A percentile compares a stretch with the other conserved stretches of the same genome.
Conservation (phyloP, 2,797 vertebrate species). For the Hoplostethus mediterraneus region DNA sequence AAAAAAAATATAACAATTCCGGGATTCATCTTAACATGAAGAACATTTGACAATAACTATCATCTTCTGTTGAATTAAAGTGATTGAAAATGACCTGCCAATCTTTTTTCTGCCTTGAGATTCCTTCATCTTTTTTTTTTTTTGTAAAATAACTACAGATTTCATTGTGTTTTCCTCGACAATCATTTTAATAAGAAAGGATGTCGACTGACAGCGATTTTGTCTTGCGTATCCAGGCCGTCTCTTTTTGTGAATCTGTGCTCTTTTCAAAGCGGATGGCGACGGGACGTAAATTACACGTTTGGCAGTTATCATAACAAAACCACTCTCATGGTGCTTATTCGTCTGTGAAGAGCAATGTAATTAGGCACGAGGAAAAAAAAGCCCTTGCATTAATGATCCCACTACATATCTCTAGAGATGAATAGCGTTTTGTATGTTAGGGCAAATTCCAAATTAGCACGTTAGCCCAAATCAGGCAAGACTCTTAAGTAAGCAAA, state of each 20-base stretch:
- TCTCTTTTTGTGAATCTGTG: conserved; percentile 52
- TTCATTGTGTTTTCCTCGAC: conserved; percentile 58
- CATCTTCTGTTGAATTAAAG: conserved; percentile 61
- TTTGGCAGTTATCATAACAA: conserved; percentile 66
- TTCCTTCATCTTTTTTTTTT: conserved; percentile 17
- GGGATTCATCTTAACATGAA: conserved; percentile 44
- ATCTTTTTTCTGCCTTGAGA: conserved; percentile 24
- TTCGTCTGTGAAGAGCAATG: conserved; percentile 49
- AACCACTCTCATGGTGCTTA: conserved; percentile 41
- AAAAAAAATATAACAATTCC: conserved; percentile 30
- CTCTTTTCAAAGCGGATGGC: conserved; percentile 52
- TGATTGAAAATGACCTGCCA: conserved; percentile 53
- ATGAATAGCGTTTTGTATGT: conserved; percentile 19
- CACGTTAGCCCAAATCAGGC: conserved; percentile 6
- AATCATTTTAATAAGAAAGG: conserved; percentile 32
- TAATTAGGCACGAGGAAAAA: conserved; percentile 57
- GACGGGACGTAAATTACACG: conserved; percentile 70
- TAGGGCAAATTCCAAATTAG: conserved; percentile 23
- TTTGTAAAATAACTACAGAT: conserved; percentile 46
- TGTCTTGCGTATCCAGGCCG: conserved; percentile 39
- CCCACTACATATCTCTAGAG: conserved; percentile 10
- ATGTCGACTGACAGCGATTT: conserved; percentile 54
- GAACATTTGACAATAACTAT: conserved; percentile 55
- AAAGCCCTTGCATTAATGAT: conserved; percentile 25
- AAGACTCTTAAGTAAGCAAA: not conserved